Conservation (phyloP, 1,140 invertebrate species). For the Bombus waltoni region DNA sequence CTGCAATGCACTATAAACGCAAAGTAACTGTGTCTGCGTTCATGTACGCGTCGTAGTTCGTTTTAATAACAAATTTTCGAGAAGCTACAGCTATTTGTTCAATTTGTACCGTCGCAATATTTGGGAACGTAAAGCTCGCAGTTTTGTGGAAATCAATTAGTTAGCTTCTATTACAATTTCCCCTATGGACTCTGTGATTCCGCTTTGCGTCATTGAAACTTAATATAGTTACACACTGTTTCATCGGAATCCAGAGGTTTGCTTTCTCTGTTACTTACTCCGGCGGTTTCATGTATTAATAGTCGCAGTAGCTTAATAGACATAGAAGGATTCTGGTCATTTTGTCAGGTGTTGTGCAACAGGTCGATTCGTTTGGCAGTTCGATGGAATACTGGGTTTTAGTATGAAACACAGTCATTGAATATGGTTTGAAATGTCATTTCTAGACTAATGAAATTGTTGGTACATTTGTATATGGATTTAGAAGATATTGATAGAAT, state of each 20-base stretch:
- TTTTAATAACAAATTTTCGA: not conserved
- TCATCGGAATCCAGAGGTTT: not conserved
- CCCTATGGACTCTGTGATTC: not conserved
- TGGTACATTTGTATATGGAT: not conserved
- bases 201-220: slow-evolving; percentile 1
- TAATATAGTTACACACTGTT: slow-evolving; percentile 6
- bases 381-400: not conserved
- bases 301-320: not conserved
- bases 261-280: not conserved
- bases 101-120: slow-evolving; percentile 24
- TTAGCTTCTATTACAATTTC: slow-evolving; percentile 23
- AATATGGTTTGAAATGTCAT: not conserved
- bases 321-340: not conserved
- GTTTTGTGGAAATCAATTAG: slow-evolving; percentile 27
- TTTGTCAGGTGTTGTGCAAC: slow-evolving; percentile 8
- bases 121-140: slow-evolving; percentile 3
- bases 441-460: not conserved
- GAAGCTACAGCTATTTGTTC: not conserved
- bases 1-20: not conserved
- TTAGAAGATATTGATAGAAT: not conserved
- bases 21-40: no score
- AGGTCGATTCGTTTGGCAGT: slow-evolving; percentile 18
- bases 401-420: not conserved
- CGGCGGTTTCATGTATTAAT: not conserved
- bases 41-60: not conserved